Base-by-base conservation (phyloP, 2,113 vertebrate species). In the Mirza zaza region DNA sequence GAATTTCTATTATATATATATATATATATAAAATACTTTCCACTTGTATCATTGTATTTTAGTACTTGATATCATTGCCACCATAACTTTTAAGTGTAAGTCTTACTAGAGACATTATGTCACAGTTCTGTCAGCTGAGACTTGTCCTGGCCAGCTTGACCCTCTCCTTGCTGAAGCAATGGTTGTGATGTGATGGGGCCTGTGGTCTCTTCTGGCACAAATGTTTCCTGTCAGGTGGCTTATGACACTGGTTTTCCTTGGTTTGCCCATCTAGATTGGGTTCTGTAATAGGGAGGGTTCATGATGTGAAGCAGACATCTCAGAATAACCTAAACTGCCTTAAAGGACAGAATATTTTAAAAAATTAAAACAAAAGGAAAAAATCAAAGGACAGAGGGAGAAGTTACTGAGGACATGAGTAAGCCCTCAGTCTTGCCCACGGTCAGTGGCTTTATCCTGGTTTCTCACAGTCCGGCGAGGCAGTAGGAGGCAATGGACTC, bases 251-350 rank as follows among this genome's bases (percentile, higher is more conserved):
- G 27, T 52, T 92, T 75, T 52, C 52, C 36, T 63, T 21, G n/a
- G 36, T 65, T 87, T 90, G 63, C 63, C 36, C n/a, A 6, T 65
- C 92, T 94, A 91, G 68, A 61, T 25, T 90, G 34, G 36, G 63
- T 82, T 80, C 75, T 91, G 91, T 48, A 34, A 1, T 17, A 79
- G 61, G 77, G 36, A 83, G 48, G 52, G 57, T 94, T 97, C 12
- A 2, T 50, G 32, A 84, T 87, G 20, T 48, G 90, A 97, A 82
- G 90, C 90, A 93, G 36, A 75, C 18, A 29, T n/a, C 93, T 90
- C 85, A 50, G 81, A 94, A 76, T 95, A 95, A 95, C 59, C 21
- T 90, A 82, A 87, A 83, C 67, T 87, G 73, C 45, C 59, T 87
- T 48, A 76, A 71, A 96, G 45, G 45, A 59, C 70, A 92, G 52